Evolutionary conservation across 2,113 vertebrate species (phyloP).

Genomic region (Barbus barbus): DNA sequence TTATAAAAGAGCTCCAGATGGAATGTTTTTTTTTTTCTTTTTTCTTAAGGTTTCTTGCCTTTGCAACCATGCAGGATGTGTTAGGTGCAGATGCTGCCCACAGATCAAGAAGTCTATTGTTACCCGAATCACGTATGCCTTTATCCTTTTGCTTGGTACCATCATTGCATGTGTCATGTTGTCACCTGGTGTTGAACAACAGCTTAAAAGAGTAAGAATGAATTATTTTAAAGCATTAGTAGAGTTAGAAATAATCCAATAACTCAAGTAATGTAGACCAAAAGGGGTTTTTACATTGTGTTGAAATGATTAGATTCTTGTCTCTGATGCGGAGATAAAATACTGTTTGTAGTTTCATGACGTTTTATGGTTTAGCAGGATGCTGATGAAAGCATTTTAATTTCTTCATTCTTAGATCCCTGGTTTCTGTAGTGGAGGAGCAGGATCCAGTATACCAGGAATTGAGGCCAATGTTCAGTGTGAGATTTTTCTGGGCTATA

Average conservation of each 20-base stretch:
- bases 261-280: neutral
- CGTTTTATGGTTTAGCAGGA: too few relatives aligned
- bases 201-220: constrained; percentile 83
- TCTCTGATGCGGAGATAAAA: neutral
- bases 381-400: neutral
- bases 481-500: constrained; percentile 87
- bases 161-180: constrained; percentile 85
- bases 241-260: neutral
- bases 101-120: constrained; percentile 84
- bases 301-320: neutral
- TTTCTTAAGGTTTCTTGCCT: constrained; percentile 83
- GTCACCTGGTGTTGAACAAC: constrained; percentile 78
- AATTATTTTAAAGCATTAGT: neutral
- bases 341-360: neutral
- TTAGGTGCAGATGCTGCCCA: constrained; percentile 86
- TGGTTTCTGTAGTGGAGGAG: constrained; percentile 86
- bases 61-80: constrained; percentile 84
- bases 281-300: neutral
- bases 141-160: constrained; percentile 84
- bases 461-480: constrained; percentile 77
- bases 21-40: neutral
- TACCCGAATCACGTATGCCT: constrained; percentile 88
- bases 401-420: constrained; percentile 80
- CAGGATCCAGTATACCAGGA: constrained; percentile 66
- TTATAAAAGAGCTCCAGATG: neutral